Percentiles rank a stretch among this genome's conserved stretches.
phyloP scores from a whole-genome alignment of 2,888 invertebrate species.

The Ethmia dodecea region DNA sequence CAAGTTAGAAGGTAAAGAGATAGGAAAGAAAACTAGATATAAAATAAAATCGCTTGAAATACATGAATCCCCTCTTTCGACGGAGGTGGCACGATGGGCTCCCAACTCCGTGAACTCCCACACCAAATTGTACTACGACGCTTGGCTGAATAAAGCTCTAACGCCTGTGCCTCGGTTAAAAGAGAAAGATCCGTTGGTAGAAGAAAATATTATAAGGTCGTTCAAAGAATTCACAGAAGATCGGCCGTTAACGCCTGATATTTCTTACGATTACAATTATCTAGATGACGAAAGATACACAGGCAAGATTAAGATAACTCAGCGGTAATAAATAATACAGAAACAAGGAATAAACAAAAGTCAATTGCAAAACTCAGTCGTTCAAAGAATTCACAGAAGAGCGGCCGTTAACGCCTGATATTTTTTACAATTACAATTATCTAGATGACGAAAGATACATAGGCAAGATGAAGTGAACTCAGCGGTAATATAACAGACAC shows the following conservation, averaged over 20 bases:
- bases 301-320: conserved; percentile 50
- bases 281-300: conserved; percentile 43
- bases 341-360: too few relatives aligned
- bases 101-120: conserved; percentile 35
- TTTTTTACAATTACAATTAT: conserved; percentile 15
- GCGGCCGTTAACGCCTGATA: conserved; percentile 32
- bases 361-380: too few relatives aligned
- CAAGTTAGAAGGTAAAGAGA: too few relatives aligned
- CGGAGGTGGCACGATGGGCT: conserved; percentile 50
- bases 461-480: conserved; percentile 50
- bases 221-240: neutral
- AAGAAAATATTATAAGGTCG: neutral
- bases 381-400: neutral
- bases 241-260: conserved; percentile 32
- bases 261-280: conserved; percentile 15
- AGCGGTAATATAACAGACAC: too few relatives aligned
- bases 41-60: neutral
- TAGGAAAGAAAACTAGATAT: too few relatives aligned
- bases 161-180: conserved; percentile 37
- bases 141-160: conserved; percentile 54
- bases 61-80: neutral
- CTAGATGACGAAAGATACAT: conserved; percentile 43
- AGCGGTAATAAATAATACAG: too few relatives aligned
- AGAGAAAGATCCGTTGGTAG: neutral
- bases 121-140: conserved; percentile 59